Base-by-base conservation (phyloP, 2,113 vertebrate genomes). In the Rhinichthys klamathensis region DNA sequence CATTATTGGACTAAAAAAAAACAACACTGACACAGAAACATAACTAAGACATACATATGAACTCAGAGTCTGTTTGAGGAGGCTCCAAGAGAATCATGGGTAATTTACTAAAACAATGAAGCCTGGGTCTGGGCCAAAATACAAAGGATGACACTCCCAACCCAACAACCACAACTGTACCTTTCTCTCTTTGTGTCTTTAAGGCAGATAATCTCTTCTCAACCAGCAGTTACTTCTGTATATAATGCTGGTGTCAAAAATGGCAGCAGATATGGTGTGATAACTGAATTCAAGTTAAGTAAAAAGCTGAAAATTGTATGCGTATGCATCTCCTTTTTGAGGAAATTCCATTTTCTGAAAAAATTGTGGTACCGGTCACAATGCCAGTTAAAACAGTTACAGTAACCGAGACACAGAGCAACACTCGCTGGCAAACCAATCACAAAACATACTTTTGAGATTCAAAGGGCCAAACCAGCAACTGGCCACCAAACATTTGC, bases 151-250 rank as follows among this genome's bases (percentile, higher is more conserved):
- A 76, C 74, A 76, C 44, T 76, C 46, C 74, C 46, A 54, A 54
- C 27, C 13, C 46, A 54, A 54, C n/a, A 32, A 18, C 46, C 38
- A 15, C 41, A 4, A 51, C 49, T 16, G 49, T 18, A 51, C 25
- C 23, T 49, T 61, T 74, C 38, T 6, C 41, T 80, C 69, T 76
- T 23, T 61, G 13, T 18, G 72, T 30, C n/a, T 51, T 54, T 18
- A 10, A 10, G 44, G 25, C 15, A 54, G 27, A 88, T 80, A 73
- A 88, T 51, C 73, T 78, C 79, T 77, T 82, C 82, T 49, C 60
- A 69, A 84, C 41, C 32, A 79, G 70, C 44, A 87, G 67, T 87
- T 85, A 85, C 78, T 83, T 51, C 44, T 75, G 58, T 56, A 23
- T 63, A 1, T 6, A 70, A 60, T 13, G 51, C 61, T 69, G 70